phyloP scores from a whole-genome alignment of 2,113 vertebrate genomes.

The Osmerus eperlanus region DNA sequence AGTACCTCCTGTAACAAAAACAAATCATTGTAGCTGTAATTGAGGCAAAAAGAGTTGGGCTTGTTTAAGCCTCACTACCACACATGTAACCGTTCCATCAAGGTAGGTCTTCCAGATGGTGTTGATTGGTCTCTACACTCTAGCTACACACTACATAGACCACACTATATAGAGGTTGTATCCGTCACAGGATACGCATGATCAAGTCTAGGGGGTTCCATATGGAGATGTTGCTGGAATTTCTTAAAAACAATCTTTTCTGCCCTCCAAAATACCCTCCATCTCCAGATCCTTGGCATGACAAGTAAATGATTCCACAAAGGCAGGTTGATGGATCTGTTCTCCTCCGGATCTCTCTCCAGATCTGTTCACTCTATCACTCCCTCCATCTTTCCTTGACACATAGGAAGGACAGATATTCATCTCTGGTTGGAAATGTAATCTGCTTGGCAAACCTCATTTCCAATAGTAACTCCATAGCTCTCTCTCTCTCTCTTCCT shows the following conservation, averaged over 20 bases:
- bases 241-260: slow-evolving; percentile 15
- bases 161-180: neutral
- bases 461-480: slow-evolving; percentile 5
- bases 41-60: too few species aligned
- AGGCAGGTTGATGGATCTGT: slow-evolving; percentile 12
- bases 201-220: slow-evolving; percentile 28
- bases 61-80: too few species aligned
- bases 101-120: too few species aligned
- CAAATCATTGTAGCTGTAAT: too few species aligned
- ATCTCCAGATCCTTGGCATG: slow-evolving; percentile 15
- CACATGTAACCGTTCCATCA: too few species aligned
- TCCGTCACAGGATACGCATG: slow-evolving; percentile 15
- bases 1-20: too few species aligned
- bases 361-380: neutral
- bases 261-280: neutral
- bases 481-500: neutral
- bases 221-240: slow-evolving; percentile 15
- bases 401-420: slow-evolving; percentile 13
- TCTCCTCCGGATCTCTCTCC: neutral
- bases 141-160: too few species aligned
- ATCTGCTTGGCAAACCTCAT: slow-evolving; percentile 27
- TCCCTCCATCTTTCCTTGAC: slow-evolving; percentile 15
- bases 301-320: slow-evolving; percentile 21
- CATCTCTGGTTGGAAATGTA: slow-evolving; percentile 13
- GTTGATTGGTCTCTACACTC: too few species aligned